These are phyloP conservation scores for Erpobdella octoculata DNA, from an alignment of 2,888 invertebrate species.

Conservation along the genomic window DNA sequence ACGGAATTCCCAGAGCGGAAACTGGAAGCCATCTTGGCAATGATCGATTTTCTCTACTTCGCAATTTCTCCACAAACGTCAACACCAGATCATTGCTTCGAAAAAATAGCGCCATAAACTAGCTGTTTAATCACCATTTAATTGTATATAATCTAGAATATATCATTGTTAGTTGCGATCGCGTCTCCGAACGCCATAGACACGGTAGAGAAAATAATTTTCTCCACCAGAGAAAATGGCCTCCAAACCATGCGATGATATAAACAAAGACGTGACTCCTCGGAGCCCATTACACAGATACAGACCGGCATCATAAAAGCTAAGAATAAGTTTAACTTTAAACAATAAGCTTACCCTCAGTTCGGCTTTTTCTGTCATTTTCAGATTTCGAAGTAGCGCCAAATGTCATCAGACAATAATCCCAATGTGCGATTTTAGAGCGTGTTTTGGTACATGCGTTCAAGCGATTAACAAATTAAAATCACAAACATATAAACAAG, in stretches of 20 bases:
- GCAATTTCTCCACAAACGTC: background rate
- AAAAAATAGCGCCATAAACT: background rate
- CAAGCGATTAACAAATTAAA: too few species aligned
- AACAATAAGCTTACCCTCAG: background rate
- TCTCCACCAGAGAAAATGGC: conserved; percentile 7
- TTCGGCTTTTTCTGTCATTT: background rate
- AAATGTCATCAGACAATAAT: background rate
- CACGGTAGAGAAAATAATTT: conserved; percentile 10
- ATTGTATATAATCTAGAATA: too few species aligned
- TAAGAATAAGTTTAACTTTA: background rate
- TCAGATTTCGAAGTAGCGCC: background rate
- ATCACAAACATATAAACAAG: background rate
- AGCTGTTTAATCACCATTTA: background rate
- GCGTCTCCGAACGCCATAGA: background rate
- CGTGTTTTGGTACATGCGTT: too few species aligned
- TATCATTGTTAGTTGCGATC: background rate
- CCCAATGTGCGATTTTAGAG: too few species aligned
- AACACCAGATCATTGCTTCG: background rate
- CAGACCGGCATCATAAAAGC: background rate
- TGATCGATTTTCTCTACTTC: background rate
- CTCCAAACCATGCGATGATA: too few species aligned
- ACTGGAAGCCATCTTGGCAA: conserved; percentile 3
- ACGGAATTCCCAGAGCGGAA: background rate
- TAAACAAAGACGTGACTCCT: too few species aligned
- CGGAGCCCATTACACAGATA: background rate